phyloP scores from a whole-genome alignment of 2,888 invertebrate species.

The Phorcus lineatus region DNA sequence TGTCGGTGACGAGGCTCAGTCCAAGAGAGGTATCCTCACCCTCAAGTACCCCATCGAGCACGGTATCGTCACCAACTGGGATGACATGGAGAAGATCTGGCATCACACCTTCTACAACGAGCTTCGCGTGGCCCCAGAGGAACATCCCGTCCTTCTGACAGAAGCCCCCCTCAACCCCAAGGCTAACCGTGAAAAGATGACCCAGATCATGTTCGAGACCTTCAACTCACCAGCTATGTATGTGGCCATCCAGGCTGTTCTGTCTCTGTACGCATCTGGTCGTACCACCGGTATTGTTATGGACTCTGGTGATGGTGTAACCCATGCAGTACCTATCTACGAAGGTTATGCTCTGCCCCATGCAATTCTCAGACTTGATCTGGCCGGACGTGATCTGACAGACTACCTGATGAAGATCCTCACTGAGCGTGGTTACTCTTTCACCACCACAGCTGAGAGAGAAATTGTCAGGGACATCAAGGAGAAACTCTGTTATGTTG shows the following conservation, averaged over 20 bases:
- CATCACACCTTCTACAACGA: constrained; percentile 74
- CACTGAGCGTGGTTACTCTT: constrained; percentile 74
- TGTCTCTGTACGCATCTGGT: constrained; percentile 95
- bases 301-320: constrained; percentile 96
- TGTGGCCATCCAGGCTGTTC: constrained; percentile 95
- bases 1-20: constrained; percentile 70
- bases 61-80: constrained; percentile 74
- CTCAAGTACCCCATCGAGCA: constrained; percentile 73
- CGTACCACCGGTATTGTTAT: constrained; percentile 97
- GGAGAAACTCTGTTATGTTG: constrained; percentile 96
- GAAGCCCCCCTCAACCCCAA: constrained; percentile 93
- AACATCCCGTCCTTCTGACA: constrained; percentile 90
- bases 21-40: constrained; percentile 70
- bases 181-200: constrained; percentile 92
- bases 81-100: constrained; percentile 75
- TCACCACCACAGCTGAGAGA: constrained; percentile 85
- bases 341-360: constrained; percentile 65
- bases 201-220: constrained; percentile 79
- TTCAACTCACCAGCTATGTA: constrained; percentile 96
- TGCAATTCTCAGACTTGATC: constrained; percentile 59
- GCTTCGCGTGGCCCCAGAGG: constrained; percentile 79
- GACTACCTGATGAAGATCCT: constrained; percentile 78
- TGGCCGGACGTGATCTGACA: constrained; percentile 64
- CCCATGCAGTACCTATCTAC: constrained; percentile 89
- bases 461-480: constrained; percentile 96